Conservation (phyloP, 2,888 invertebrate species). For the Cantharis rufa region DNA sequence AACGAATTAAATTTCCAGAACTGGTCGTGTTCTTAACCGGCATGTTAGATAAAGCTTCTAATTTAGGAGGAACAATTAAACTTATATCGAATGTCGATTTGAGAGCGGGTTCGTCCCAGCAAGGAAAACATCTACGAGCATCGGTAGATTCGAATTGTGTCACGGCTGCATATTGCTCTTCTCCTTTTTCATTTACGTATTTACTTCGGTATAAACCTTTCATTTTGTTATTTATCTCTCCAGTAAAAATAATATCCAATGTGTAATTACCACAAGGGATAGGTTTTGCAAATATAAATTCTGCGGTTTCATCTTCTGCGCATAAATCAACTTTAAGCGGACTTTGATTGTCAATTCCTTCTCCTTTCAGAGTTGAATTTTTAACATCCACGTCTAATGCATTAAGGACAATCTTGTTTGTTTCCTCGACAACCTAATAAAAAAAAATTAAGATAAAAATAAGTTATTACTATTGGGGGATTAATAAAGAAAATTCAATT, state of each 20-base stretch:
- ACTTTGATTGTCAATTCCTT: slow-evolving; percentile 50
- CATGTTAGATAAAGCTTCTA: slow-evolving; percentile 93
- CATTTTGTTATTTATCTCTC: slow-evolving; percentile 88
- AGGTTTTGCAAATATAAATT: slow-evolving; percentile 65
- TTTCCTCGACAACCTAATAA: slow-evolving; percentile 66
- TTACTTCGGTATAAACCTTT: slow-evolving; percentile 86
- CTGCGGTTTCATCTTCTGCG: slow-evolving; percentile 69
- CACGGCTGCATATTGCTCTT: slow-evolving; percentile 80
- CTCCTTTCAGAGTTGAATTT: slow-evolving; percentile 61
- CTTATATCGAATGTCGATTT: slow-evolving; percentile 93
- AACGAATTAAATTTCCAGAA: slow-evolving; percentile 35
- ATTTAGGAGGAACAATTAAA: slow-evolving; percentile 76
- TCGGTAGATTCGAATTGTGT: slow-evolving; percentile 91
- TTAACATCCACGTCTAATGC: slow-evolving; percentile 74
- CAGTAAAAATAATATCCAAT: slow-evolving; percentile 75
- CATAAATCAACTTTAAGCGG: slow-evolving; percentile 51
- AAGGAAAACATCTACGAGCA: slow-evolving; percentile 92
- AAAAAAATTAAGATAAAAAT: slow-evolving; percentile 24
- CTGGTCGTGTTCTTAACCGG: slow-evolving; percentile 58
- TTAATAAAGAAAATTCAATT: background rate
- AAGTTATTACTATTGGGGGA: background rate
- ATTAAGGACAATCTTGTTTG: slow-evolving; percentile 74
- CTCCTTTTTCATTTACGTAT: slow-evolving; percentile 73
- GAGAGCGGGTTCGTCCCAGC: slow-evolving; percentile 96
- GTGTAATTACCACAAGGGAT: slow-evolving; percentile 62